Base-by-base conservation (phyloP, 2,113 vertebrate genomes). In the Centrocercus urophasianus region DNA sequence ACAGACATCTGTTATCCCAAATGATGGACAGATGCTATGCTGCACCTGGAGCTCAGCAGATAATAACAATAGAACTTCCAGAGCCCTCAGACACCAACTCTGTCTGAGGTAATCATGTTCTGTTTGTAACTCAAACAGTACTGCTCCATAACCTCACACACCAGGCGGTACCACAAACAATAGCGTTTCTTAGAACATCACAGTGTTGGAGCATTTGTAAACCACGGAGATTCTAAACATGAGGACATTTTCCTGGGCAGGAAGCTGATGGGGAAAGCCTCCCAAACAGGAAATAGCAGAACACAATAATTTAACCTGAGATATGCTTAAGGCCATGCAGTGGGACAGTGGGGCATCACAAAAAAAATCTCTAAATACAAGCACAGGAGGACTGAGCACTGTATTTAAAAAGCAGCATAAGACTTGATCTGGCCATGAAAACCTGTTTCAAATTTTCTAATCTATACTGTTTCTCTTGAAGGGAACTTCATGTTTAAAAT, bases 51-150 rank as follows among this genome's bases (percentile, higher is more conserved):
- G 27, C 48, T 63, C 8, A 38, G 40, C n/a, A 92, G 83, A 52
- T 13, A 25, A 3, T 47, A 38, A 64, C 2, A 61, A 16, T 8
- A 7, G 28, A 95, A 43, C 19, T 67, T 71, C 50, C 15, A 42
- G 65, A 65, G 24, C n/a, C n/a, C 10, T 7, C 0, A 0, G 64
- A 57, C 6, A 11, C 2, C 2, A 3, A 36, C 7, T 1, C 34
- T 60, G 42, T 8, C 0, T 0, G 22, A 93, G 52, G 10, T 61
- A 54, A n/a, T 15, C 67, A 81, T 0, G 1, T 86, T 63, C 77
- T 19, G 11, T 76, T 85, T 43, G 0, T 45, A 38, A 19, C 32
- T 73, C 2, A 20, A 64, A 90, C 93, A 91, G 67, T 76, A 89
- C 52, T 54, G 43, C 20, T 93, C 61, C 22, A 48, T 40, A 14